Percentiles rank a stretch among this genome's conserved stretches.
phyloP scores from a whole-genome alignment of 2,113 vertebrate genomes.

The Heterocephalus glaber region DNA sequence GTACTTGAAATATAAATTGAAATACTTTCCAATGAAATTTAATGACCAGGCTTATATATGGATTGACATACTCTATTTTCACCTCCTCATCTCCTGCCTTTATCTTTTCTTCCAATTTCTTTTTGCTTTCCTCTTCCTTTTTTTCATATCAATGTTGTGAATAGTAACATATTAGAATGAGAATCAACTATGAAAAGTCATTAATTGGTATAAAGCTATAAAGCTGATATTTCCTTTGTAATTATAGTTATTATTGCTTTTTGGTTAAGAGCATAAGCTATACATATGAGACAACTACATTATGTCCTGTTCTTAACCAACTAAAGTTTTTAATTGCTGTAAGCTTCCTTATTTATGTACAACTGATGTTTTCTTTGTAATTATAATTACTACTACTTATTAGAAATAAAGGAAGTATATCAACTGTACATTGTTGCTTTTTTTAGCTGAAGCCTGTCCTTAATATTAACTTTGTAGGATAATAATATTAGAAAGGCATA shows the following conservation, averaged over 20 bases:
- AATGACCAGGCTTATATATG: neutral
- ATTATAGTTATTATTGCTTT: neutral
- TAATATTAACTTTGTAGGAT: conserved; percentile 24
- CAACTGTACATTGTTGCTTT: neutral
- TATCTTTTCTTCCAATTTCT: neutral
- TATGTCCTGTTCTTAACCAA: neutral
- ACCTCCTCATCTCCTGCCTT: neutral
- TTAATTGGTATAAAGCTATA: neutral
- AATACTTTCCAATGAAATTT: conserved; percentile 22
- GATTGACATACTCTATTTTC: neutral
- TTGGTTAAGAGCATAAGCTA: neutral
- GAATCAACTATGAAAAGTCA: neutral
- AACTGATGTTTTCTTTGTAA: conserved; percentile 6
- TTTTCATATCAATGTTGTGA: neutral
- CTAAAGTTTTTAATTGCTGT: neutral
- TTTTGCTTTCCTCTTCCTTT: neutral
- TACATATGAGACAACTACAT: neutral
- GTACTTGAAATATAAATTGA: neutral
- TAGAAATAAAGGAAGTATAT: neutral
- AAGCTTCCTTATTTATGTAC: neutral
- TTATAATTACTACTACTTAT: neutral
- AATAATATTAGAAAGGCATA: neutral
- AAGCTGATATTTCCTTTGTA: neutral
- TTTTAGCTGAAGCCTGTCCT: neutral
- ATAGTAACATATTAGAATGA: neutral